Conservation (phyloP, 2,113 vertebrate genomes). For the Syrrhaptes paradoxus region DNA sequence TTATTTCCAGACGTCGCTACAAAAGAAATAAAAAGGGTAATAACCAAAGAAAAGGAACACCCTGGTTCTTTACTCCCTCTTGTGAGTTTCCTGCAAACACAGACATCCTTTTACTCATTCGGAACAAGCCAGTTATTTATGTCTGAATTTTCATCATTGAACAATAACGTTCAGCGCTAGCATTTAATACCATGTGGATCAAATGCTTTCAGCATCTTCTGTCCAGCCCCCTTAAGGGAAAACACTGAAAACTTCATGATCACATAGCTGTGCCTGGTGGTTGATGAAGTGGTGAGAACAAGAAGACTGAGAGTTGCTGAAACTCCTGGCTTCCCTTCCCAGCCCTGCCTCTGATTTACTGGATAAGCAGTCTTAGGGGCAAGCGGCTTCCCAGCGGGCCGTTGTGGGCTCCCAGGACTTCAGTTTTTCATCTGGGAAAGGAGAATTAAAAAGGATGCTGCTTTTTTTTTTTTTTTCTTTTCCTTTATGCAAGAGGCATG, state of each 20-base stretch:
- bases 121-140: slow-evolving; percentile 50
- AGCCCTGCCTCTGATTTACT: slow-evolving; percentile 15
- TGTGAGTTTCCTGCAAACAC: slow-evolving; percentile 35
- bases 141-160: slow-evolving; percentile 39
- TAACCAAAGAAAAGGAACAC: slow-evolving; percentile 19
- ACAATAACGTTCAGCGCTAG: slow-evolving; percentile 28
- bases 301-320: slow-evolving; percentile 40
- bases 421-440: neutral
- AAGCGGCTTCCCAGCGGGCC: neutral
- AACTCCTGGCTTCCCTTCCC: slow-evolving; percentile 27
- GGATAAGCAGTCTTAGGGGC: slow-evolving; percentile 4
- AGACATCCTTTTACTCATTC: slow-evolving; percentile 24
- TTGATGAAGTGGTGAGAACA: slow-evolving; percentile 53
- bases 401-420: neutral
- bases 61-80: slow-evolving; percentile 56
- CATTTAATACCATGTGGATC: slow-evolving; percentile 22
- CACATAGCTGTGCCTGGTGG: slow-evolving; percentile 15
- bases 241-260: slow-evolving; percentile 43
- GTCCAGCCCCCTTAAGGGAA: slow-evolving; percentile 39
- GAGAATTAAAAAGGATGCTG: neutral
- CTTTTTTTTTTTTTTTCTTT: neutral
- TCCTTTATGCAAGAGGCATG: neutral
- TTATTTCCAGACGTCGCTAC: slow-evolving; percentile 7
- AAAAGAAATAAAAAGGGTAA: slow-evolving; percentile 20
- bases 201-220: slow-evolving; percentile 63